Conservation (phyloP, 30 jellyfish, hydroid and myxozoan species). For the Aurelia aurita region DNA sequence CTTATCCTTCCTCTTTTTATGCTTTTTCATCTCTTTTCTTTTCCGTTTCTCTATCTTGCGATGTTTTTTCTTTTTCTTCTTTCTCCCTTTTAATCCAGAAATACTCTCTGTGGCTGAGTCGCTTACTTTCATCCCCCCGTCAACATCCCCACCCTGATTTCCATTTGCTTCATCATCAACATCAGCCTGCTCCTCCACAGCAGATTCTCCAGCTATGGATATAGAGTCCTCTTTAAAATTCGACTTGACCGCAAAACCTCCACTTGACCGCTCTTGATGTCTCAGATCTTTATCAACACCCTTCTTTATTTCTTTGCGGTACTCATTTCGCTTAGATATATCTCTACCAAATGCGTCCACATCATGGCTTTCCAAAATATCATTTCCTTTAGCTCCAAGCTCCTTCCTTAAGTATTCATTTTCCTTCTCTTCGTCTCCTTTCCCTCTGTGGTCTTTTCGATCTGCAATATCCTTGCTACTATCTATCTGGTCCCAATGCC, state of each 20-base stretch:
- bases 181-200: not conserved
- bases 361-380: not conserved
- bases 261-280: not conserved
- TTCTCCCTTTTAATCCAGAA: not conserved
- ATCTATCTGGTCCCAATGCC: not conserved
- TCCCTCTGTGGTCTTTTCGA: not conserved
- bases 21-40: not conserved
- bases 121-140: no score
- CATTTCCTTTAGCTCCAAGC: not conserved
- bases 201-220: not conserved
- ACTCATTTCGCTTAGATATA: slow-evolving; percentile 35
- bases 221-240: not conserved
- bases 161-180: slow-evolving; percentile 2
- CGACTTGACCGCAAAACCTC: not conserved
- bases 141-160: no score
- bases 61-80: slow-evolving; percentile 25
- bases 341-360: slow-evolving; percentile 66
- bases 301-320: not conserved
- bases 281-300: not conserved
- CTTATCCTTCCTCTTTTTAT: slow-evolving; percentile 17
- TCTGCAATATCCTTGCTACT: not conserved
- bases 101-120: no score
- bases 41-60: not conserved
- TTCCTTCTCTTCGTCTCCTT: not conserved
- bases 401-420: not conserved